These are phyloP conservation scores for Stenurella melanura DNA, from an alignment of 2,888 invertebrate species.

Conservation along the genomic window DNA sequence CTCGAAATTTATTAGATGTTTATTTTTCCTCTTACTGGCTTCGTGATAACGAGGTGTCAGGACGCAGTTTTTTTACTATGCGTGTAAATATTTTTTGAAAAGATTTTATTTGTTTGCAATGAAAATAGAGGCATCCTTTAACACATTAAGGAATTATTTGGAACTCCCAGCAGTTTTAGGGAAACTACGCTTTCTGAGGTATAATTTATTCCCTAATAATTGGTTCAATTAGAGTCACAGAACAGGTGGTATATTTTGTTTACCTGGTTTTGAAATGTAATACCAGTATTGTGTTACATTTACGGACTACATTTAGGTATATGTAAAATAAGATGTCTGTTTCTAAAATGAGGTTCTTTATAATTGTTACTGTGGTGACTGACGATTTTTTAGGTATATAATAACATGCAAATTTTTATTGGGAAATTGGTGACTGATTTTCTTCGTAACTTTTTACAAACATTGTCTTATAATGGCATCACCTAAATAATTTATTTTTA, in stretches of 20 bases:
- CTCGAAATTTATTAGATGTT: slow-evolving; percentile 54
- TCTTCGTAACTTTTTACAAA: too few relatives aligned
- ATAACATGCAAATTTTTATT: too few relatives aligned
- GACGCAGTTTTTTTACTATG: slow-evolving; percentile 37
- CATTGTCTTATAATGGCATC: too few relatives aligned
- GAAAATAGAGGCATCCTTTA: slow-evolving; percentile 52
- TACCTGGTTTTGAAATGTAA: slow-evolving; percentile 33
- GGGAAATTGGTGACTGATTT: too few relatives aligned
- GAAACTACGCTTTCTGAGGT: slow-evolving; percentile 1
- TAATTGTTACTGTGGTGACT: not conserved
- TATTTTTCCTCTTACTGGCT: slow-evolving; percentile 45
- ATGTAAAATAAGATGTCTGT: not conserved
- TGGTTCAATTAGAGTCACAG: slow-evolving; percentile 37
- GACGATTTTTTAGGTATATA: too few relatives aligned
- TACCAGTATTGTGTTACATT: slow-evolving; percentile 27
- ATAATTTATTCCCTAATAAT: slow-evolving; percentile 34
- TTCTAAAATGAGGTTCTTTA: not conserved
- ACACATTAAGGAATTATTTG: slow-evolving; percentile 48
- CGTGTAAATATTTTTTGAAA: slow-evolving; percentile 54
- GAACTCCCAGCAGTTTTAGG: slow-evolving; percentile 42
- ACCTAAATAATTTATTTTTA: too few relatives aligned
- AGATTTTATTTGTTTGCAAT: slow-evolving; percentile 49
- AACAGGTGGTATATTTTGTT: slow-evolving; percentile 32
- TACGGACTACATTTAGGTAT: slow-evolving; percentile 9
- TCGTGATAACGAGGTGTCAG: slow-evolving; percentile 32